Evolutionary conservation across 2,797 vertebrate genomes (phyloP), one percentile per base, ranked within the genome.

Genomic region (Onychomys leucogaster): DNA sequence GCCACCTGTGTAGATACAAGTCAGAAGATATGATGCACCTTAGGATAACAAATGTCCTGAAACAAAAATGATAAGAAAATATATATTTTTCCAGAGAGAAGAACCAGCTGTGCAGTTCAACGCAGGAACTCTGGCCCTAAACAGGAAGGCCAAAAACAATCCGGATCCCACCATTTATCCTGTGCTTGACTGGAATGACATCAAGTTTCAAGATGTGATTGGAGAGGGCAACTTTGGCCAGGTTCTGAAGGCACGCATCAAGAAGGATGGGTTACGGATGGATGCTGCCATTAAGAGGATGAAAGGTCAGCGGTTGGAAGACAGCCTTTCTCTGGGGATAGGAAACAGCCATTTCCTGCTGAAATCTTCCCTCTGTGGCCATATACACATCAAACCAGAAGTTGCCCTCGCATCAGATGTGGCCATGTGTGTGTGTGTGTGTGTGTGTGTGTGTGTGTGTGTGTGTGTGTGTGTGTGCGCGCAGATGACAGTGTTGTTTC

Each of bases 131-230:
- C 98, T 99, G 80, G 99, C 98, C 87, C 97, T 99, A 96, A 99
- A 98, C 97, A 98, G 99, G 96, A 99, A 99, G 98, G 97, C 98
- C 75, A 99, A 99, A 94, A 99, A 98, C 98, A 98, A 98, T 91
- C 98, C 99, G 13, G 99, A 99, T 94, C 98, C 99, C 46, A 98
- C 99, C 85, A 99, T 99, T 94, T 99, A 99, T 92, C 99, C 99
- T 55, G 98, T 99, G 91, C 98, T 99, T 83, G 99, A 99, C 92
- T 99, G 99, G 99, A 99, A 99, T 88, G 99, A 99, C 97, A 99
- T 99, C 95, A 99, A 99, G 98, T 99, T 99, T 98, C 99, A 99
- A 98, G 99, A 99, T 93, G 99, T 99, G 97, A 99, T 99, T 2
- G 99, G 99, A 67, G 99, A 99, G 97, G 99, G 99, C 57, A 99